Percentiles rank a stretch among this genome's conserved stretches.
Conservation (phyloP, 1,140 invertebrate species). For the Mamestra configurata region DNA sequence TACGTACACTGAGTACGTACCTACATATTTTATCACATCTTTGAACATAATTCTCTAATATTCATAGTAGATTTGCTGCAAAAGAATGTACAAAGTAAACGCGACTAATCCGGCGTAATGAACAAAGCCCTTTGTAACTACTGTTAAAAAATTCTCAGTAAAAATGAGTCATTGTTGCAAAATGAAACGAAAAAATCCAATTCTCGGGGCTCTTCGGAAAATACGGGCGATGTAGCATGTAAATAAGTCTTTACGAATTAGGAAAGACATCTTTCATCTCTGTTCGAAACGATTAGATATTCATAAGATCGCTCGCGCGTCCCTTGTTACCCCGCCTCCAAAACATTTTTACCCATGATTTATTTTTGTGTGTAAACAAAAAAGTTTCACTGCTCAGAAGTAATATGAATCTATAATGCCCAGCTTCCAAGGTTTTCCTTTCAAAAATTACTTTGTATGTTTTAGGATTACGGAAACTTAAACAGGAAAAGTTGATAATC, state of each 20-base stretch:
- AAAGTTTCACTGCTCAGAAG: conserved; percentile 66
- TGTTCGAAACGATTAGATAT: conserved; percentile 80
- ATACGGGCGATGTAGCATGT: conserved; percentile 64
- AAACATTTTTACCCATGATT: conserved; percentile 67
- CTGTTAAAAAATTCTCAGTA: conserved; percentile 15
- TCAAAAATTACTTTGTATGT: conserved; percentile 47
- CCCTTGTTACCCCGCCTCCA: conserved; percentile 60
- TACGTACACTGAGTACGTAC: not conserved
- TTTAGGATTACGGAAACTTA: conserved; percentile 41
- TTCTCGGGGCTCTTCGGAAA: conserved; percentile 21
- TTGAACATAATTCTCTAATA: not conserved
- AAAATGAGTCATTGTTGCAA: conserved; percentile 23
- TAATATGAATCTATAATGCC: conserved; percentile 77
- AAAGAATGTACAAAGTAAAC: conserved; percentile 2
- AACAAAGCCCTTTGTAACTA: conserved; percentile 11
- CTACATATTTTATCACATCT: conserved; percentile 1
- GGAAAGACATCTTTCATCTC: conserved; percentile 78
- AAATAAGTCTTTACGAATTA: conserved; percentile 81
- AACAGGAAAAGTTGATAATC: conserved; percentile 38
- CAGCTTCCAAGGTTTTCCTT: conserved; percentile 31
- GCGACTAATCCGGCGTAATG: not conserved
- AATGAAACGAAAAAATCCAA: conserved; percentile 39
- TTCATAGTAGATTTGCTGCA: not conserved
- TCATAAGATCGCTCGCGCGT: conserved; percentile 74
- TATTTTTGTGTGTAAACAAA: conserved; percentile 76